phyloP scores from a whole-genome alignment of 2,888 invertebrate species.

The Malacosoma neustria region DNA sequence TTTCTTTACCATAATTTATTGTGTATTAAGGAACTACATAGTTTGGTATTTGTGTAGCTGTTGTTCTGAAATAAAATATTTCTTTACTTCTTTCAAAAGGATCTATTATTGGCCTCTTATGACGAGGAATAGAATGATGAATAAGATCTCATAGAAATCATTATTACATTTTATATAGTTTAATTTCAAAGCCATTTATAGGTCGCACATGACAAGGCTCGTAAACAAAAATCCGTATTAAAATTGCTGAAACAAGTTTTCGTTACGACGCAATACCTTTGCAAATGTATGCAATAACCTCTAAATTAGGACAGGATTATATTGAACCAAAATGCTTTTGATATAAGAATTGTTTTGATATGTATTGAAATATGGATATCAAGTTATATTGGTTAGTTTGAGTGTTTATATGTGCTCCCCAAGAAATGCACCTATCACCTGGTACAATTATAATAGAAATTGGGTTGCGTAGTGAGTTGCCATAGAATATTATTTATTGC shows the following conservation, averaged over 20 bases:
- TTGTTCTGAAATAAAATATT: no score
- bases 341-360: neutral
- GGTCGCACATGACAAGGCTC: conserved; percentile 39
- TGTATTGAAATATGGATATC: neutral
- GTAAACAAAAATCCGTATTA: conserved; percentile 48
- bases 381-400: conserved; percentile 5
- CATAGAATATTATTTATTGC: conserved; percentile 33
- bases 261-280: conserved; percentile 46
- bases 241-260: conserved; percentile 39
- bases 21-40: no score
- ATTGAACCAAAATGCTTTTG: neutral
- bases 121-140: no score
- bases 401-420: conserved; percentile 24
- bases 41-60: no score
- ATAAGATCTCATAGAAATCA: conserved; percentile 9
- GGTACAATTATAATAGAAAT: conserved; percentile 39
- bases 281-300: conserved; percentile 3
- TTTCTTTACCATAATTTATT: no score
- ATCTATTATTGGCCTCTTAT: no score
- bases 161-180: conserved; percentile 22
- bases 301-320: neutral
- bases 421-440: conserved; percentile 63
- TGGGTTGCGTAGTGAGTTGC: conserved; percentile 71
- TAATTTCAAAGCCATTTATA: conserved; percentile 45
- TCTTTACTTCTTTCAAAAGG: no score